Percentiles rank a stretch among this genome's conserved stretches.
phyloP scores from a whole-genome alignment of 2,888 invertebrate species.

The Merodon equestris region DNA sequence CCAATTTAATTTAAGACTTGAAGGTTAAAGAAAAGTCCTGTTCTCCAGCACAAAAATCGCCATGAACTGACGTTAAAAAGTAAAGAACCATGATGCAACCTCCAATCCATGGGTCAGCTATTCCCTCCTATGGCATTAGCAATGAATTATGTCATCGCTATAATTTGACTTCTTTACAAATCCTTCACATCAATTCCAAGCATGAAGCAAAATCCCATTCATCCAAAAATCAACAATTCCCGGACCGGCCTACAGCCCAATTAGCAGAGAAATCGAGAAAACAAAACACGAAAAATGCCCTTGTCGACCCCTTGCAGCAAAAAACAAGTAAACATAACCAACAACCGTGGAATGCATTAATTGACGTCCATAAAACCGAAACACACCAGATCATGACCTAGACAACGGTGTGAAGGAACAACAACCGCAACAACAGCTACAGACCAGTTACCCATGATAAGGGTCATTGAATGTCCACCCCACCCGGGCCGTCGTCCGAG shows the following conservation, averaged over 20 bases:
- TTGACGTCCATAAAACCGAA: conserved; percentile 53
- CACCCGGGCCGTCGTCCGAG: conserved; percentile 15
- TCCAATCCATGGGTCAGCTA: no score
- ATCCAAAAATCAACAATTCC: conserved; percentile 7
- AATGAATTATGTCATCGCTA: no score
- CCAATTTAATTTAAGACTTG: no score
- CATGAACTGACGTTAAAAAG: no score
- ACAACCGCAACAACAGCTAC: conserved; percentile 45
- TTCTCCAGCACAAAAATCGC: no score
- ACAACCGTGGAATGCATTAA: conserved; percentile 55
- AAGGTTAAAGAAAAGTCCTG: no score
- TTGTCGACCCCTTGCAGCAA: conserved; percentile 52
- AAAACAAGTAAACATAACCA: neutral
- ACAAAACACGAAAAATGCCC: conserved; percentile 21
- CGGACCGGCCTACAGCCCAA: conserved; percentile 56
- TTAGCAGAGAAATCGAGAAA: conserved; percentile 26
- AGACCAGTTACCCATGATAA: conserved; percentile 32
- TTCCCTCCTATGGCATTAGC: no score
- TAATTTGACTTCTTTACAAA: neutral
- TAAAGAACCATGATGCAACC: no score
- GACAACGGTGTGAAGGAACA: conserved; percentile 51
- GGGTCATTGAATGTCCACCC: conserved; percentile 67
- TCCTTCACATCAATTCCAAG: neutral
- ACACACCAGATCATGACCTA: conserved; percentile 60
- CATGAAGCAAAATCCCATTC: conserved; percentile 7